Evolutionary conservation across 2,113 vertebrate genomes (phyloP).

Genomic region (Physeter macrocephalus): DNA sequence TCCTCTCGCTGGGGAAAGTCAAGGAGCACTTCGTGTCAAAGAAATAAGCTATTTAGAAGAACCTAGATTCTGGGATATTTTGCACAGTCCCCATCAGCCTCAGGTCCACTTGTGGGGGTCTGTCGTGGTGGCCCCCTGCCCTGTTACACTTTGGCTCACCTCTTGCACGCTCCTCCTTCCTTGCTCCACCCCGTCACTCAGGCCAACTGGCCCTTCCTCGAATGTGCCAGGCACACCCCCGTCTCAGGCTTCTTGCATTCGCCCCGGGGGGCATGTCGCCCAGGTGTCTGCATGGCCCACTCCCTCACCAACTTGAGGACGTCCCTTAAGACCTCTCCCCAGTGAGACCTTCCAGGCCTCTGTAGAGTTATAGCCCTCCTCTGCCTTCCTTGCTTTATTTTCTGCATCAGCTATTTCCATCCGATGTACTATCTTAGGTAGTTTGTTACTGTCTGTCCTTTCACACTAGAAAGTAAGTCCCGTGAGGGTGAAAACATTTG

Average conservation of each 20-base stretch:
- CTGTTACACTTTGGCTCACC: accelerated
- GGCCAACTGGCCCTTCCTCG: background rate
- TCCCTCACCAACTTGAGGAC: background rate
- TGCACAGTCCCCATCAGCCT: accelerated
- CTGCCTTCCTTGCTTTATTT: background rate
- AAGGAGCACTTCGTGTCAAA: background rate
- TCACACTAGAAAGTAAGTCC: background rate
- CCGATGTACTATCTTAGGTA: background rate
- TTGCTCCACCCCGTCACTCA: accelerated
- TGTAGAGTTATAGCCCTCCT: background rate
- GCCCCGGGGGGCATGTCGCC: accelerated
- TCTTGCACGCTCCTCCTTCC: accelerated
- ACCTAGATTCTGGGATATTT: background rate
- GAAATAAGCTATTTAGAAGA: background rate
- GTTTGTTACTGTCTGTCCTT: background rate
- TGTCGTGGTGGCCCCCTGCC: background rate
- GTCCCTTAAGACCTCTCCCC: background rate
- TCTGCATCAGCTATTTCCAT: background rate
- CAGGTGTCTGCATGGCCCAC: accelerated
- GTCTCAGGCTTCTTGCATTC: background rate
- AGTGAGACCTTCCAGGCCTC: background rate
- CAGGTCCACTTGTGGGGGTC: accelerated
- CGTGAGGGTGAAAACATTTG: background rate
- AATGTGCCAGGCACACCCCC: accelerated
- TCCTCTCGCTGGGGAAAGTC: background rate